Percentiles rank a stretch among this genome's conserved stretches.
These are phyloP conservation scores for Zaprionus lineosus DNA, from an alignment of 2,888 invertebrate species.

Conservation along the genomic window DNA sequence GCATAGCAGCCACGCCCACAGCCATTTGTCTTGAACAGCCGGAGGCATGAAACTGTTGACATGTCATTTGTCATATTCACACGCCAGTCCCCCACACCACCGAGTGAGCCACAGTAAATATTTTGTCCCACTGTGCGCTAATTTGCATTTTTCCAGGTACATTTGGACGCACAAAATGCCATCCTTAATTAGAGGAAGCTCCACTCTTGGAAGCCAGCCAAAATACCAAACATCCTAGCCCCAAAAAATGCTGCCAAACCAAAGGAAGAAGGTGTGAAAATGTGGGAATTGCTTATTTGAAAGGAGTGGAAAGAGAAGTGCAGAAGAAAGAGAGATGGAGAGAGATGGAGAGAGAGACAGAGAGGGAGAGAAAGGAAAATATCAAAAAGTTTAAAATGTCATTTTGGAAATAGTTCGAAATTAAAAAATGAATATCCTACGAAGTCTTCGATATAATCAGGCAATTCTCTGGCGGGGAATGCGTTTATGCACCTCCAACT, in stretches of 20 bases:
- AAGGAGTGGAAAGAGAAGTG: too few relatives aligned
- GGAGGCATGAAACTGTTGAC: slow-evolving; percentile 52
- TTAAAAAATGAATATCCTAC: slow-evolving; percentile 43
- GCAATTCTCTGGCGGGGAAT: neutral
- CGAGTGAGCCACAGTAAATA: too few relatives aligned
- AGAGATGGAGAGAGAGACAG: too few relatives aligned
- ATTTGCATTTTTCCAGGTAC: slow-evolving; percentile 52
- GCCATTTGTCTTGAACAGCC: slow-evolving; percentile 66
- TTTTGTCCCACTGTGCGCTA: slow-evolving; percentile 12
- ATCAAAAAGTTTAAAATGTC: slow-evolving; percentile 23
- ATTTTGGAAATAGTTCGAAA: slow-evolving; percentile 31
- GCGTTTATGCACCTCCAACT: slow-evolving; percentile 11
- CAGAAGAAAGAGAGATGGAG: neutral
- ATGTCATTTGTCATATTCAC: slow-evolving; percentile 72
- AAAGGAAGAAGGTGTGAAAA: too few relatives aligned
- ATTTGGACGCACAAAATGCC: too few relatives aligned
- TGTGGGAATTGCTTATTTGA: too few relatives aligned
- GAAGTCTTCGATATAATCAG: slow-evolving; percentile 9
- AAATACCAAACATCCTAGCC: too few relatives aligned
- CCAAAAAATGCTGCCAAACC: too few relatives aligned
- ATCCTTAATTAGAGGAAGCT: neutral
- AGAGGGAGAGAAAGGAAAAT: slow-evolving; percentile 2
- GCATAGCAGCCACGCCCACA: slow-evolving; percentile 58
- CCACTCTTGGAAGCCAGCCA: too few relatives aligned
- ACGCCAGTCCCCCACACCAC: slow-evolving; percentile 24